Conservation (phyloP, 2,113 vertebrate species). For the Pterocles orientalis region DNA sequence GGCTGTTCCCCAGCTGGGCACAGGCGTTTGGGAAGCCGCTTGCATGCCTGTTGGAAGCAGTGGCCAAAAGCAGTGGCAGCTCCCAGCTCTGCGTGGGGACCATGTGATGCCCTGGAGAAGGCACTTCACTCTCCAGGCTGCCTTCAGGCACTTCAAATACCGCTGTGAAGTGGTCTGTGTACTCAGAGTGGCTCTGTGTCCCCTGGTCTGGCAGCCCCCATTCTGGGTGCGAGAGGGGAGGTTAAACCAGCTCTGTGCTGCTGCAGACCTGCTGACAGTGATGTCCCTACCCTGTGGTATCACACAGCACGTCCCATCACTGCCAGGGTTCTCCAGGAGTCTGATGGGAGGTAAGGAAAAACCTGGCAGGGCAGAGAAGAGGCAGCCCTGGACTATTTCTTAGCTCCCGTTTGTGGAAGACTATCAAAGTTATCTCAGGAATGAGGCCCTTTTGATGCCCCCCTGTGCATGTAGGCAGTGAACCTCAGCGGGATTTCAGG, state of each 20-base stretch:
- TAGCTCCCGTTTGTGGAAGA: neutral
- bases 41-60: fast-evolving
- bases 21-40: neutral
- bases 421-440: neutral
- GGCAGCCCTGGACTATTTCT: fast-evolving
- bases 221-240: neutral
- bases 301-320: fast-evolving
- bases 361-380: neutral
- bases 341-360: neutral
- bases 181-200: neutral
- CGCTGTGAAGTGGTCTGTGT: neutral
- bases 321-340: fast-evolving
- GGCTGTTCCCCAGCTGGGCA: neutral
- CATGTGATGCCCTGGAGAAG: neutral
- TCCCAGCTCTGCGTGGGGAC: neutral
- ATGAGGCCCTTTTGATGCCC: neutral
- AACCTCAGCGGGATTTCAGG: neutral
- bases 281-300: neutral
- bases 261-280: fast-evolving
- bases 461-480: neutral
- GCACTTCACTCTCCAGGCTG: neutral
- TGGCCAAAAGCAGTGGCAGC: neutral
- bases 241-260: neutral
- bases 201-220: fast-evolving
- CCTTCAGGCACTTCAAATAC: neutral